Conservation (phyloP, 2,797 vertebrate species). For the Thalassophryne amazonica region DNA sequence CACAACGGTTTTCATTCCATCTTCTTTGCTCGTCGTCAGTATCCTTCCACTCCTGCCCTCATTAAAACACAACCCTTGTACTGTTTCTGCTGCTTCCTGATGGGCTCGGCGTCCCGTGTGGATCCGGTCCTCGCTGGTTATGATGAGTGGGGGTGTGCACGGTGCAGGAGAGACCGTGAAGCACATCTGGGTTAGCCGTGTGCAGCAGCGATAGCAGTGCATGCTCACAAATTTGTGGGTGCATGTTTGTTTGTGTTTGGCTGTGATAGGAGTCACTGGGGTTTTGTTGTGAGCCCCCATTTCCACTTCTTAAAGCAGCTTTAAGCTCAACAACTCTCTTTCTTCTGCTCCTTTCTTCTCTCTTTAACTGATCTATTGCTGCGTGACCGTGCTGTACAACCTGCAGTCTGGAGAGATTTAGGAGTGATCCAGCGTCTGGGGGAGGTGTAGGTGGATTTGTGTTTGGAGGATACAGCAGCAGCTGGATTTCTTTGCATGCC, state of each 20-base stretch:
- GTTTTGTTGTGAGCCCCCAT: conserved; percentile 28
- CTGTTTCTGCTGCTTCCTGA: conserved; percentile 1
- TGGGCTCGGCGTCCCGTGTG: no score
- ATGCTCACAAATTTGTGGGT: no score
- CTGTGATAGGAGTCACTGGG: conserved; percentile 32
- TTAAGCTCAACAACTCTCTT: conserved; percentile 18
- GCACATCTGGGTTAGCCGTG: conserved; percentile 58
- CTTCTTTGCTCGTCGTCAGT: neutral
- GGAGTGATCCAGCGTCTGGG: no score
- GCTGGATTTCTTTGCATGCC: neutral
- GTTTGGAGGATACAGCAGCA: neutral
- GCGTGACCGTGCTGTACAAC: conserved; percentile 23
- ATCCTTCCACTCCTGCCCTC: neutral
- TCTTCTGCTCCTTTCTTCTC: conserved; percentile 1
- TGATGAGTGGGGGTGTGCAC: no score
- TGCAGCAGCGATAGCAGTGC: conserved; percentile 37
- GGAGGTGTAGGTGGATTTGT: neutral
- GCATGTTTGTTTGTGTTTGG: conserved; percentile 22
- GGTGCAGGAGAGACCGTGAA: conserved; percentile 45
- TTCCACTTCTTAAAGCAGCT: conserved; percentile 47
- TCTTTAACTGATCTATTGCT: conserved; percentile 30
- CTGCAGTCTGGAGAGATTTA: conserved; percentile 4
- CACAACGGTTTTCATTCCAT: neutral
- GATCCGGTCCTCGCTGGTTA: no score
- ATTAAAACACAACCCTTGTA: conserved; percentile 1